Conservation (phyloP, 2,797 vertebrate species). For the Crocidura indochinensis region DNA sequence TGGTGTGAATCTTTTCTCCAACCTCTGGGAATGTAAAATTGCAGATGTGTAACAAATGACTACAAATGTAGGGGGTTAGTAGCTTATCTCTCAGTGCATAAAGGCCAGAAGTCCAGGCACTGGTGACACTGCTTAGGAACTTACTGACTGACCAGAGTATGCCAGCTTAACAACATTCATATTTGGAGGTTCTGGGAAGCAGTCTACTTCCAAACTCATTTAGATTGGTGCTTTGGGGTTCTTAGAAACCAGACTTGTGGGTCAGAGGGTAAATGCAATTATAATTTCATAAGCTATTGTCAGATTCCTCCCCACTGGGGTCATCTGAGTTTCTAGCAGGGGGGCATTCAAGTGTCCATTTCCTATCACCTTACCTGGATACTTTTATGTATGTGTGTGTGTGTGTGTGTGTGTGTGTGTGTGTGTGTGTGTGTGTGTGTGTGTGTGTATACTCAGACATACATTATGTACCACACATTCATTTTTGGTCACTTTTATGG, state of each 20-base stretch:
- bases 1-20: background rate
- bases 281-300: slow-evolving; percentile 48
- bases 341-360: background rate
- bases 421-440: too few relatives aligned
- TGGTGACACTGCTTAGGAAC: slow-evolving; percentile 31
- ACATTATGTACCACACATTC: too few relatives aligned
- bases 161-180: slow-evolving; percentile 17
- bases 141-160: background rate
- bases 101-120: slow-evolving; percentile 31
- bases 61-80: background rate
- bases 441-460: too few relatives aligned
- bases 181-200: slow-evolving; percentile 32
- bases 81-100: slow-evolving; percentile 19
- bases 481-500: background rate
- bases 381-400: too few relatives aligned
- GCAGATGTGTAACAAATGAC: slow-evolving; percentile 33
- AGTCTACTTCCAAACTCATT: slow-evolving; percentile 48
- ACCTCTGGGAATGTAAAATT: background rate
- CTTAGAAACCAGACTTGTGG: slow-evolving; percentile 57
- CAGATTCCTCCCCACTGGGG: background rate
- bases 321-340: background rate
- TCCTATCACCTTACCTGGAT: background rate
- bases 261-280: slow-evolving; percentile 47
- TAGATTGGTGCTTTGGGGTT: slow-evolving; percentile 58
- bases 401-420: too few relatives aligned